phyloP scores from a whole-genome alignment of 2,888 invertebrate genomes.

The Epirrhoe alternata region DNA sequence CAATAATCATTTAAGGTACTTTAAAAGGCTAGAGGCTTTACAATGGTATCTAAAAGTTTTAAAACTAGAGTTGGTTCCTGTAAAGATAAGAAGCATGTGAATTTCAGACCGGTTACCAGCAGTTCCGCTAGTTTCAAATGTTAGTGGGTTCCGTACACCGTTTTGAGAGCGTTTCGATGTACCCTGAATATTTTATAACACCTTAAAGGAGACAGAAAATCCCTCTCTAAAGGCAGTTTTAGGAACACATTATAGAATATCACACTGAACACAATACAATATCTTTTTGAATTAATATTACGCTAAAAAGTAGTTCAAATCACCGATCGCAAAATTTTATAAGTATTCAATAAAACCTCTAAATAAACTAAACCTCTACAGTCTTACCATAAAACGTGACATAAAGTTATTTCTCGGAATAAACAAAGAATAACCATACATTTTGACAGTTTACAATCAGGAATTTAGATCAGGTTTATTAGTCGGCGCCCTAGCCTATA shows the following conservation, averaged over 20 bases:
- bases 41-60: neutral
- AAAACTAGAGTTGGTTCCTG: neutral
- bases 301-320: too few relatives aligned
- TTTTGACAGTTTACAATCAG: too few relatives aligned
- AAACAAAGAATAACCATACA: neutral
- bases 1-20: too few relatives aligned
- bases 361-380: too few relatives aligned
- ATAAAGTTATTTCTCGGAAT: too few relatives aligned
- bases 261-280: too few relatives aligned
- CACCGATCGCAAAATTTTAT: too few relatives aligned
- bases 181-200: slow-evolving; percentile 64
- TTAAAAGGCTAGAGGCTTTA: neutral
- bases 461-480: too few relatives aligned
- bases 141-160: slow-evolving; percentile 26
- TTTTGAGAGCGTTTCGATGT: slow-evolving; percentile 61
- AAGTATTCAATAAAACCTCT: too few relatives aligned
- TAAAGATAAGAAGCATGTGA: slow-evolving; percentile 3
- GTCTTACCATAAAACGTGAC: too few relatives aligned
- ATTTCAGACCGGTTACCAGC: slow-evolving; percentile 20
- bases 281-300: too few relatives aligned
- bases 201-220: slow-evolving; percentile 63
- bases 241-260: slow-evolving; percentile 14
- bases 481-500: too few relatives aligned
- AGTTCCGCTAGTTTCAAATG: slow-evolving; percentile 22
- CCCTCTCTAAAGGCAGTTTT: slow-evolving; percentile 44